Conservation (phyloP, 1,140 invertebrate genomes). For the Conus betulinus region DNA sequence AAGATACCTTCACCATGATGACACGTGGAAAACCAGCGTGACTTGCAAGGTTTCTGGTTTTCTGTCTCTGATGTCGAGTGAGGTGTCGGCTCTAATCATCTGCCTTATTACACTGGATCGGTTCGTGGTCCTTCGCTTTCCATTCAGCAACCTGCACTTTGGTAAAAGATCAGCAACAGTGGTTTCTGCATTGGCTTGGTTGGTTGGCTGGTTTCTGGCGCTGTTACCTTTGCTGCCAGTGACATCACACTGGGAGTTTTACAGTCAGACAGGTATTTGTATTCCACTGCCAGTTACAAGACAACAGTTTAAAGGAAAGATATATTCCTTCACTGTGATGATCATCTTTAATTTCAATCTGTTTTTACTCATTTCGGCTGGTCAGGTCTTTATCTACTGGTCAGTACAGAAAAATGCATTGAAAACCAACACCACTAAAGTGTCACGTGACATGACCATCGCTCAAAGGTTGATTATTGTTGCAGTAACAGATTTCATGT, state of each 20-base stretch:
- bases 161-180: neutral
- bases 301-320: neutral
- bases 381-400: neutral
- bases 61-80: constrained; percentile 41
- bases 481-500: neutral
- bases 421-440: neutral
- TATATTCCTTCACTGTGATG: neutral
- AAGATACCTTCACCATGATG: constrained; percentile 21
- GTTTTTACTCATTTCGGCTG: neutral
- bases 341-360: neutral
- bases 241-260: neutral
- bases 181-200: neutral
- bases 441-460: neutral
- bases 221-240: neutral
- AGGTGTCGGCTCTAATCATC: constrained; percentile 42
- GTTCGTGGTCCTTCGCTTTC: constrained; percentile 19
- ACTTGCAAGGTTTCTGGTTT: constrained; percentile 35
- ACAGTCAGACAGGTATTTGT: neutral
- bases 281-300: neutral
- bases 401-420: neutral
- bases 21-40: constrained; percentile 31
- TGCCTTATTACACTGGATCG: constrained; percentile 54
- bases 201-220: neutral
- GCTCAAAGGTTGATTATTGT: neutral
- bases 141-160: neutral